Conservation (phyloP, 2,113 vertebrate species). For the Mobula hypostoma region DNA sequence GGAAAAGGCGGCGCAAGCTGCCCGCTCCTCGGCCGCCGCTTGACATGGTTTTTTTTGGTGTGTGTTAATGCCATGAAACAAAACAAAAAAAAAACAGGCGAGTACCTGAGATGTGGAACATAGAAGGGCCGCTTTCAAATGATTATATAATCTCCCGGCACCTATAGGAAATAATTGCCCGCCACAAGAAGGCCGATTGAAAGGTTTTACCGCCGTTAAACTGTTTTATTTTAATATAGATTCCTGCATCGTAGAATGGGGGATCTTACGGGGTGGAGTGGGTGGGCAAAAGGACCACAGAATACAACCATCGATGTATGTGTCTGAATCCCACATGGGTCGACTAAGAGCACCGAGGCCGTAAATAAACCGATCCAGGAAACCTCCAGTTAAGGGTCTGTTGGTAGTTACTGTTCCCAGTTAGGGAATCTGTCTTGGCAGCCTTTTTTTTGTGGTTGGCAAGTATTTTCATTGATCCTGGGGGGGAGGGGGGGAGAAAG, state of each 20-base stretch:
- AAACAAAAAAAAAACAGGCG: background rate
- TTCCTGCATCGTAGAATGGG: background rate
- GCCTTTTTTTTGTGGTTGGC: too few species aligned
- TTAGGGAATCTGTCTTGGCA: background rate
- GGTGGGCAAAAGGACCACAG: background rate
- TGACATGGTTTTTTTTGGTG: background rate
- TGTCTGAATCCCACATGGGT: background rate
- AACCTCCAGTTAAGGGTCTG: background rate
- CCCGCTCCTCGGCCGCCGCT: background rate
- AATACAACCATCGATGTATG: background rate
- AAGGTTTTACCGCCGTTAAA: background rate
- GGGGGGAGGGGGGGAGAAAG: too few species aligned
- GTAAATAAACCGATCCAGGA: background rate
- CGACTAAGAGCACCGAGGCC: background rate
- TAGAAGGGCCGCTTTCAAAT: background rate
- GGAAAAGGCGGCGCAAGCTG: background rate
- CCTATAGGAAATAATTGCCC: background rate
- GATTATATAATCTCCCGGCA: background rate
- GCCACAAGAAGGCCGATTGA: background rate
- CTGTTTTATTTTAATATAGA: background rate
- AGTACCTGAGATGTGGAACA: background rate
- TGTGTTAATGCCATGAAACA: background rate
- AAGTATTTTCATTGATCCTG: background rate
- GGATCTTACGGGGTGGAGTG: background rate
- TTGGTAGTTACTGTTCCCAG: background rate